These are phyloP conservation scores for Drosophila robusta DNA, from an alignment of 2,888 invertebrate species.

Conservation along the genomic window DNA sequence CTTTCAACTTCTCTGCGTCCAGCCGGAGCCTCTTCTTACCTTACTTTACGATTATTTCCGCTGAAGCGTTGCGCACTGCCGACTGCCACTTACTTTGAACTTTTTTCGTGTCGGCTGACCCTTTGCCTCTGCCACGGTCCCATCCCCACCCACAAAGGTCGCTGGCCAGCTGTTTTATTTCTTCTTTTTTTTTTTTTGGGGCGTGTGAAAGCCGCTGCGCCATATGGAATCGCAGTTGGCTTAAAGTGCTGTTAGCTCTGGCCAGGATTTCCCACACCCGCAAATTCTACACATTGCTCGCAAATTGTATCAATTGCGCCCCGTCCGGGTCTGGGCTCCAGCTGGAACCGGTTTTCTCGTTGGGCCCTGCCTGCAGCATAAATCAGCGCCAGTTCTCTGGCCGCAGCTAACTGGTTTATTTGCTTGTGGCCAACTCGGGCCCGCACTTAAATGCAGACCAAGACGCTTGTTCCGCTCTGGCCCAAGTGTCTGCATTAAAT, in stretches of 20 bases:
- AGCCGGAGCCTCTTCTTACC: slow-evolving; percentile 42
- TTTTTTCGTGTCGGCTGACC: slow-evolving; percentile 47
- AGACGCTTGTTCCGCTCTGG: slow-evolving; percentile 15
- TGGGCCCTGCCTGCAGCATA: slow-evolving; percentile 37
- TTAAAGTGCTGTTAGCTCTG: slow-evolving; percentile 27
- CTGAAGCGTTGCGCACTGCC: slow-evolving; percentile 72
- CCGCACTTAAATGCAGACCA: slow-evolving; percentile 3
- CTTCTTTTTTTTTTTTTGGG: slow-evolving; percentile 37
- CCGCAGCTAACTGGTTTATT: slow-evolving; percentile 72
- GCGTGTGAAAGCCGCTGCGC: slow-evolving; percentile 68
- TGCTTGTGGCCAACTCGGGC: slow-evolving; percentile 58
- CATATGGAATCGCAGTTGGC: slow-evolving; percentile 35
- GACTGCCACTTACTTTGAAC: slow-evolving; percentile 73
- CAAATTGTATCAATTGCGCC: slow-evolving; percentile 73
- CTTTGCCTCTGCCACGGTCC: neutral
- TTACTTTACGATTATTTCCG: slow-evolving; percentile 79
- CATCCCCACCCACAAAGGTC: slow-evolving; percentile 3
- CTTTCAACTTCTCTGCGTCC: slow-evolving; percentile 29
- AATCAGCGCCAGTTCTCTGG: slow-evolving; percentile 53
- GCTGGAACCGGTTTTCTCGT: slow-evolving; percentile 61
- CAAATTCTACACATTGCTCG: slow-evolving; percentile 49
- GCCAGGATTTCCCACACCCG: slow-evolving; percentile 57
- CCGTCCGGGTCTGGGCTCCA: slow-evolving; percentile 19
- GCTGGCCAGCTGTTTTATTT: neutral
- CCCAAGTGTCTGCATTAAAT: slow-evolving; percentile 41